These are phyloP conservation scores for Chrysemys picta DNA, from an alignment of 2,113 vertebrate species.

Conservation along the genomic window DNA sequence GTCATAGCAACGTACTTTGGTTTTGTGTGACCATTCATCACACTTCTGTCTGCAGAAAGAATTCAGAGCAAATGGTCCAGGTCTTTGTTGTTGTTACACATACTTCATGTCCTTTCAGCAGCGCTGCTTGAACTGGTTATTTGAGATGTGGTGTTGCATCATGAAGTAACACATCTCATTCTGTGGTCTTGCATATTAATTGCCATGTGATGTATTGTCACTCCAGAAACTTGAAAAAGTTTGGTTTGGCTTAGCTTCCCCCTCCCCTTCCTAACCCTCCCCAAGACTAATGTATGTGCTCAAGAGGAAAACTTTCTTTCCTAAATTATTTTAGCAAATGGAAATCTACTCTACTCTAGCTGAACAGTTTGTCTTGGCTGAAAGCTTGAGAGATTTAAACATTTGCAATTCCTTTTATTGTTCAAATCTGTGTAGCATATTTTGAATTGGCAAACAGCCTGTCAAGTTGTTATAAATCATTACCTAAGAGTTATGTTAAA, in stretches of 20 bases:
- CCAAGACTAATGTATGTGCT: constrained; percentile 7
- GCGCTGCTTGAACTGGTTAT: constrained; percentile 45
- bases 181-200: constrained; percentile 59
- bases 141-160: constrained; percentile 33
- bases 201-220: constrained; percentile 44
- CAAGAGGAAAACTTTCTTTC: constrained; percentile 43
- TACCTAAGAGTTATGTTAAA: constrained; percentile 40
- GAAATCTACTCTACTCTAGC: constrained; percentile 29
- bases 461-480: constrained; percentile 56
- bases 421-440: constrained; percentile 34
- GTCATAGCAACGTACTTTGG: not conserved
- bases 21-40: constrained; percentile 38
- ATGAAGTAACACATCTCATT: constrained; percentile 42
- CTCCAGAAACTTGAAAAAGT: constrained; percentile 20
- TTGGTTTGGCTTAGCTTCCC: not conserved
- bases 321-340: constrained; percentile 55
- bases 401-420: constrained; percentile 69
- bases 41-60: constrained; percentile 59
- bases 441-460: constrained; percentile 58
- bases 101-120: constrained; percentile 49
- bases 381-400: constrained; percentile 67
- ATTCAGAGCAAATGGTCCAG: constrained; percentile 63
- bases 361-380: constrained; percentile 72
- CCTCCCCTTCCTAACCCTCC: not conserved
- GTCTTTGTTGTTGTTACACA: constrained; percentile 54